A percentile compares a stretch with the other conserved stretches of the same genome.
Conservation (phyloP, 2,888 invertebrate species). For the Clunio marinus region DNA sequence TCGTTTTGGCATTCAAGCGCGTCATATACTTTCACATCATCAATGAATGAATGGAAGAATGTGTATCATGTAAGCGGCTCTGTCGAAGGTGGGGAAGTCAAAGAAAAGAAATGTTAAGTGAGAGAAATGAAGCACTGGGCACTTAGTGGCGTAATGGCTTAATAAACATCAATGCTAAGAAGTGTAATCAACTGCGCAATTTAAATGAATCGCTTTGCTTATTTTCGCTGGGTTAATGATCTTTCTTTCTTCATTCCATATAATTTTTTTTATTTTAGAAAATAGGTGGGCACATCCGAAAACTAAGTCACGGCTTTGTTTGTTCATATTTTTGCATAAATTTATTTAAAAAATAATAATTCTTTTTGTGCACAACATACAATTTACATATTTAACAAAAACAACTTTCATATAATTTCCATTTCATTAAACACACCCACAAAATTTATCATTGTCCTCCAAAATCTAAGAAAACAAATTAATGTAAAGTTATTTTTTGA, state of each 20-base stretch:
- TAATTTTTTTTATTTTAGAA: neutral
- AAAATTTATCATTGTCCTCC: too few relatives aligned
- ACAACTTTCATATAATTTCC: too few relatives aligned
- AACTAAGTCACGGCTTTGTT: neutral
- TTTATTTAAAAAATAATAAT: too few relatives aligned
- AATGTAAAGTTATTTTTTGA: too few relatives aligned
- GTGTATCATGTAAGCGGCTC: neutral
- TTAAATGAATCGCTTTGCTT: too few relatives aligned
- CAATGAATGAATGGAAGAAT: neutral
- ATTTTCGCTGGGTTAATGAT: neutral
- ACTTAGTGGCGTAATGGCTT: neutral
- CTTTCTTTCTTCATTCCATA: too few relatives aligned
- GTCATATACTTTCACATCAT: neutral
- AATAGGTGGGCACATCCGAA: neutral
- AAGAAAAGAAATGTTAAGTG: neutral
- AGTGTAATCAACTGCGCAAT: neutral
- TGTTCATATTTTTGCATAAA: too few relatives aligned
- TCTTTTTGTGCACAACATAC: neutral
- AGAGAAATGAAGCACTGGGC: neutral
- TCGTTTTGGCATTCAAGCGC: too few relatives aligned
- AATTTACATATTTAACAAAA: too few relatives aligned
- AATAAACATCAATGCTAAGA: conserved; percentile 17
- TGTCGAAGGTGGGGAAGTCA: too few relatives aligned
- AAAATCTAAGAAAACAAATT: too few relatives aligned
- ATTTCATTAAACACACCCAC: too few relatives aligned